A percentile compares a stretch with the other conserved stretches of the same genome.
Evolutionary conservation across 2,797 vertebrate genomes (phyloP).

Genomic region (Chlorospingus semifuscus): DNA sequence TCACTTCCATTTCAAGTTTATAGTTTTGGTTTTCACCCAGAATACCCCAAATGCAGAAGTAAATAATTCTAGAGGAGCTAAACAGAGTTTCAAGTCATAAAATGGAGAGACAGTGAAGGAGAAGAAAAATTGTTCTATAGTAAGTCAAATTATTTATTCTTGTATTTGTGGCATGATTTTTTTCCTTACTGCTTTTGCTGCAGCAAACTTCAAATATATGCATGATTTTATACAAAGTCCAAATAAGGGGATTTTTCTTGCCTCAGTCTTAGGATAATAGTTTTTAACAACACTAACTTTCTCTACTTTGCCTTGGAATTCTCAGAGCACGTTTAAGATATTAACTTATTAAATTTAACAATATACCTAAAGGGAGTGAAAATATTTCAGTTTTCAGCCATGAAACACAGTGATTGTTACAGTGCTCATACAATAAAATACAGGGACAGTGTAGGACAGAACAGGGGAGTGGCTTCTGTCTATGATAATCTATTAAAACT

Average conservation of each 20-base stretch:
- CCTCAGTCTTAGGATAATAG: neutral
- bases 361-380: neutral
- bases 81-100: constrained; percentile 45
- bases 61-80: constrained; percentile 63
- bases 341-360: neutral
- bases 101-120: neutral
- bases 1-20: constrained; percentile 67
- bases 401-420: neutral
- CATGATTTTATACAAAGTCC: neutral
- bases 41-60: constrained; percentile 51
- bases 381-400: neutral
- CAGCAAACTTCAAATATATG: neutral
- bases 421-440: neutral
- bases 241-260: neutral
- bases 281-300: neutral
- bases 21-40: constrained; percentile 60
- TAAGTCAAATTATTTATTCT: constrained; percentile 3
- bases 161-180: neutral
- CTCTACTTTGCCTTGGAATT: neutral
- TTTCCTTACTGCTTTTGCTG: neutral
- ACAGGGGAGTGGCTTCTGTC: neutral
- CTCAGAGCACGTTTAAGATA: neutral
- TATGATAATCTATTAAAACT: neutral
- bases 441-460: neutral
- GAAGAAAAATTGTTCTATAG: neutral